These are phyloP conservation scores for Poecile montanus DNA, from an alignment of 2,797 vertebrate genomes.

Conservation along the genomic window DNA sequence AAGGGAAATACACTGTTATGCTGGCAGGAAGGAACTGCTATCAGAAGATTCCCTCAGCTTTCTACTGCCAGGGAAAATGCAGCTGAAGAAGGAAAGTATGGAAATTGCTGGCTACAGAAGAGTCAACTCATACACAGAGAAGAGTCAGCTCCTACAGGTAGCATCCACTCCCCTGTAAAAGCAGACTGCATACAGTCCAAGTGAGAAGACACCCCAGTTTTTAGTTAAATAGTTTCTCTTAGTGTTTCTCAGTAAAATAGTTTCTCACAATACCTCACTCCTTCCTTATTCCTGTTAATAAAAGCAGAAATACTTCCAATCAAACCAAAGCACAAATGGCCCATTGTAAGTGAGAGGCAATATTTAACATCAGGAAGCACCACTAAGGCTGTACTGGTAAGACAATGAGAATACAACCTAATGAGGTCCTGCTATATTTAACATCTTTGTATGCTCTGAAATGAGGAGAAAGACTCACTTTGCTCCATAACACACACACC, in stretches of 20 bases:
- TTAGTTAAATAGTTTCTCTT: background rate
- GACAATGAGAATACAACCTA: background rate
- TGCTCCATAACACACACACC: background rate
- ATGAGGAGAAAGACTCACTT: slow-evolving; percentile 23
- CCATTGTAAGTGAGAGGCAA: background rate
- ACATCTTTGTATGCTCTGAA: background rate
- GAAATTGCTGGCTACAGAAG: background rate
- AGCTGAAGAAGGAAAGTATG: background rate
- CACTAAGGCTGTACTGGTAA: background rate
- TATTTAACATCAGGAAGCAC: background rate
- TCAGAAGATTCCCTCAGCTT: background rate
- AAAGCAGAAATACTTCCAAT: background rate
- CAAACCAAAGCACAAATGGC: background rate
- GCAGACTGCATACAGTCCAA: background rate
- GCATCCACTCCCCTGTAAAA: background rate
- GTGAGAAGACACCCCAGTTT: background rate
- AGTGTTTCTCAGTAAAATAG: background rate
- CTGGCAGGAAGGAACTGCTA: background rate
- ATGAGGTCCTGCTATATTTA: background rate
- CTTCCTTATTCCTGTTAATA: background rate
- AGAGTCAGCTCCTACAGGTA: background rate
- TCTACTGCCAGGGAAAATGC: background rate
- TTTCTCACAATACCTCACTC: background rate
- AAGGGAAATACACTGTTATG: background rate
- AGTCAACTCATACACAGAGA: background rate